phyloP scores from a whole-genome alignment of 2,888 invertebrate species.

The Neoscelio sp. region DNA sequence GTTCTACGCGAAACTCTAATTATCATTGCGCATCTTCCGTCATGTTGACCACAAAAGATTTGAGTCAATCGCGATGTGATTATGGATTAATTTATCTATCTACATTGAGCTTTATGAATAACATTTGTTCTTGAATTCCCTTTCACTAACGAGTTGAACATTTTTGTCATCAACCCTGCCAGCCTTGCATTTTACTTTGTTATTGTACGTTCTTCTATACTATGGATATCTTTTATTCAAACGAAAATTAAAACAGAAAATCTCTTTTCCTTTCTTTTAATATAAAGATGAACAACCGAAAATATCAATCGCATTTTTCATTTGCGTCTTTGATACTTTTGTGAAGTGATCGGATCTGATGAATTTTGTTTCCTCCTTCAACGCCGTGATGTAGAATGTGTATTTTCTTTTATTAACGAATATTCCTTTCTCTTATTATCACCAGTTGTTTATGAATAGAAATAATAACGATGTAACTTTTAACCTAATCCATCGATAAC shows the following conservation, averaged over 20 bases:
- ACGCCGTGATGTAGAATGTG: conserved; percentile 6
- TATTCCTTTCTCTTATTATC: conserved; percentile 33
- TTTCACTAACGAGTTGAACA: conserved; percentile 43
- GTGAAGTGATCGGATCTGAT: conserved; percentile 30
- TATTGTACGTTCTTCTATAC: conserved; percentile 57
- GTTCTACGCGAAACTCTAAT: conserved; percentile 57
- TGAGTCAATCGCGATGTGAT: conserved; percentile 49
- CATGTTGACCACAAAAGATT: conserved; percentile 45
- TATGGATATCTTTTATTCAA: conserved; percentile 33
- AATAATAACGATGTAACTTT: conserved; percentile 45
- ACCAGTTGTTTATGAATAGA: conserved; percentile 48
- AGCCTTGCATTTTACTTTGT: conserved; percentile 50
- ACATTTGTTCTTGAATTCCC: conserved; percentile 47
- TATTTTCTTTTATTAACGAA: conserved; percentile 29
- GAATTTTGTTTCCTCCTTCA: conserved; percentile 33
- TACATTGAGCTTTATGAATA: conserved; percentile 63
- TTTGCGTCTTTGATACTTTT: conserved; percentile 38
- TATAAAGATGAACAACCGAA: conserved; percentile 25
- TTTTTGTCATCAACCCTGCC: conserved; percentile 45
- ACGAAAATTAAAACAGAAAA: conserved; percentile 15
- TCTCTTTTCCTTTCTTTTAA: conserved; percentile 3
- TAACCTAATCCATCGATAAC: conserved; percentile 54
- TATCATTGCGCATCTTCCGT: conserved; percentile 39
- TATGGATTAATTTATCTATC: conserved; percentile 63
- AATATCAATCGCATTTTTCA: conserved; percentile 34